Percentiles rank a stretch among this genome's conserved stretches.
Conservation (phyloP, 2,888 invertebrate genomes). For the Lepidochitona cinerea region DNA sequence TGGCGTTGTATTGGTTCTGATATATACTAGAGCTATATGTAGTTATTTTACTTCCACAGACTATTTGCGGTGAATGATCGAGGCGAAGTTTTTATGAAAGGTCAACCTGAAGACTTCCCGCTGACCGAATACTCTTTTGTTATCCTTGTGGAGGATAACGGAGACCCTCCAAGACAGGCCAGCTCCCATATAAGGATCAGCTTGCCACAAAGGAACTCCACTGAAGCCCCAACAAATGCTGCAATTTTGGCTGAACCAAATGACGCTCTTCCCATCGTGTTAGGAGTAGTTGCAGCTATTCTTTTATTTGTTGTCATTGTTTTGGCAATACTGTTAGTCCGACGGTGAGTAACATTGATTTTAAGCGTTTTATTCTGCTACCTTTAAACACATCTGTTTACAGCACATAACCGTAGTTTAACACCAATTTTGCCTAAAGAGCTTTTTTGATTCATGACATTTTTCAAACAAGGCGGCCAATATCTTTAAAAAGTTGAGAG, state of each 20-base stretch:
- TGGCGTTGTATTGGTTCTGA: background rate
- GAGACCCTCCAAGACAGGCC: constrained; percentile 40
- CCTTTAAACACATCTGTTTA: no score
- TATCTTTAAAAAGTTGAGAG: no score
- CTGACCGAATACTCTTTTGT: constrained; percentile 37
- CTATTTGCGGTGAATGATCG: constrained; percentile 43
- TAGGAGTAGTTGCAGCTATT: constrained; percentile 20
- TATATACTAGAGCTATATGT: background rate
- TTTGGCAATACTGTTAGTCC: constrained; percentile 40
- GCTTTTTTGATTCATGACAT: no score
- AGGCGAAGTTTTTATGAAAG: constrained; percentile 41
- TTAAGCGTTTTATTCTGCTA: background rate
- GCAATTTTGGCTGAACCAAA: background rate
- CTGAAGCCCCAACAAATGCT: constrained; percentile 8
- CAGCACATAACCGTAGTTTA: no score
- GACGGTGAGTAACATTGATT: constrained; percentile 33
- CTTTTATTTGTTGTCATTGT: constrained; percentile 42
- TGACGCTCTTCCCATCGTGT: constrained; percentile 15
- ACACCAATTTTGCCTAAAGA: no score
- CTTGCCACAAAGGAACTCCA: constrained; percentile 34
- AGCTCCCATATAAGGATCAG: constrained; percentile 39
- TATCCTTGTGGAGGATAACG: constrained; percentile 46
- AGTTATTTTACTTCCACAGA: constrained; percentile 29
- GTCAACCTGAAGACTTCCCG: constrained; percentile 27
- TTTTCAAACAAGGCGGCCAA: no score